phyloP scores from a whole-genome alignment of 2,113 vertebrate genomes.

The Ptychochromis oligacanthus region DNA sequence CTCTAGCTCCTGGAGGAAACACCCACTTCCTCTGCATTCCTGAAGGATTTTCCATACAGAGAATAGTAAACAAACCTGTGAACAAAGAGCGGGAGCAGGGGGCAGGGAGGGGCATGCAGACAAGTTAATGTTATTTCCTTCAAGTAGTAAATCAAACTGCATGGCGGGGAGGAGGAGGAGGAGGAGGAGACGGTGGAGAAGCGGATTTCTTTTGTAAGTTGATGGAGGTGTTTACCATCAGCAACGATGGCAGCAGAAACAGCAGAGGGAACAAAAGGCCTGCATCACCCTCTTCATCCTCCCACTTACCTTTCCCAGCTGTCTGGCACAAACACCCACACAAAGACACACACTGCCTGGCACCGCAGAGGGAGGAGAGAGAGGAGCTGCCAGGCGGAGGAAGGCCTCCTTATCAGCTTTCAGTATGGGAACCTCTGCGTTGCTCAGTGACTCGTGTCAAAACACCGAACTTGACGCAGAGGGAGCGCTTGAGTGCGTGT shows the following conservation, averaged over 20 bases:
- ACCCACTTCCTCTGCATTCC: constrained; percentile 80
- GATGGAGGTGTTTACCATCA: constrained; percentile 61
- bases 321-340: constrained; percentile 9
- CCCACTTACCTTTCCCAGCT: constrained; percentile 21
- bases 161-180: constrained; percentile 15
- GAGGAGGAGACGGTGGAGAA: neutral
- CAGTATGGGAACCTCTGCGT: constrained; percentile 64
- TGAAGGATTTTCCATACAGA: constrained; percentile 78
- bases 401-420: constrained; percentile 67
- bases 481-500: neutral
- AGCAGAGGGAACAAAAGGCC: constrained; percentile 57
- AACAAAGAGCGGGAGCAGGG: constrained; percentile 58
- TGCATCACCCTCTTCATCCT: constrained; percentile 40
- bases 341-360: constrained; percentile 19
- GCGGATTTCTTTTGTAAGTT: constrained; percentile 47
- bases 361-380: constrained; percentile 24
- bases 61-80: constrained; percentile 80
- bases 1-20: constrained; percentile 66
- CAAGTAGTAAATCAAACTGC: constrained; percentile 74
- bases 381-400: constrained; percentile 39
- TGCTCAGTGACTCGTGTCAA: constrained; percentile 63
- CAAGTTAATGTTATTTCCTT: constrained; percentile 78
- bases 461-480: constrained; percentile 49
- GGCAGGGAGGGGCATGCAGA: constrained; percentile 3
- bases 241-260: constrained; percentile 27